Conservation (phyloP, 2,113 vertebrate species). For the Sigmodon hispidus region DNA sequence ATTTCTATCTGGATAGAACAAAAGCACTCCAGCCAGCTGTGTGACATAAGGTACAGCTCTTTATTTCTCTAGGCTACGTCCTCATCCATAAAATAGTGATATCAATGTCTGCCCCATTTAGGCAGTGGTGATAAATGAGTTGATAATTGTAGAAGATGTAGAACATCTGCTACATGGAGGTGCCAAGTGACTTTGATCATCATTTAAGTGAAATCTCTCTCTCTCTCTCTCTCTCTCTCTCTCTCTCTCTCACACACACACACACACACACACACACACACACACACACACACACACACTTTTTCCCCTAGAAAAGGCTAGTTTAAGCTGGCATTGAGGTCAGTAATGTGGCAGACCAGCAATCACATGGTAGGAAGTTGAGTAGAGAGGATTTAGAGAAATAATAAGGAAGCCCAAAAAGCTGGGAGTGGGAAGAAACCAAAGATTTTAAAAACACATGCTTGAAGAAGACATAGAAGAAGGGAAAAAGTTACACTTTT, state of each 20-base stretch:
- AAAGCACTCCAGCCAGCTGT: not conserved
- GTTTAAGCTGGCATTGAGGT: not conserved
- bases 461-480: not conserved
- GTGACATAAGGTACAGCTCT: not conserved
- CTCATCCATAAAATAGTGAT: not conserved
- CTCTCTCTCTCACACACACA: too few relatives aligned
- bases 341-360: not conserved
- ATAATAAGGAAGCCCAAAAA: not conserved
- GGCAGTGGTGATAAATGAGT: conserved; percentile 13
- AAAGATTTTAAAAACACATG: not conserved
- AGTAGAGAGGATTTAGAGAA: not conserved
- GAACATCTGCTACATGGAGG: conserved; percentile 15
- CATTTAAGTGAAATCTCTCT: conserved; percentile 49
- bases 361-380: not conserved
- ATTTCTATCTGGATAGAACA: not conserved
- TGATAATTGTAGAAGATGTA: conserved; percentile 20
- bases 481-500: not conserved
- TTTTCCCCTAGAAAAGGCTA: not conserved
- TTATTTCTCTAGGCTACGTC: conserved; percentile 43
- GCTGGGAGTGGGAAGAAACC: not conserved
- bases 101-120: not conserved
- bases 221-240: too few relatives aligned
- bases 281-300: not conserved
- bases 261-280: not conserved
- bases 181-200: not conserved